phyloP scores from a whole-genome alignment of 2,888 invertebrate genomes.

The Gandaritis pyraliata region DNA sequence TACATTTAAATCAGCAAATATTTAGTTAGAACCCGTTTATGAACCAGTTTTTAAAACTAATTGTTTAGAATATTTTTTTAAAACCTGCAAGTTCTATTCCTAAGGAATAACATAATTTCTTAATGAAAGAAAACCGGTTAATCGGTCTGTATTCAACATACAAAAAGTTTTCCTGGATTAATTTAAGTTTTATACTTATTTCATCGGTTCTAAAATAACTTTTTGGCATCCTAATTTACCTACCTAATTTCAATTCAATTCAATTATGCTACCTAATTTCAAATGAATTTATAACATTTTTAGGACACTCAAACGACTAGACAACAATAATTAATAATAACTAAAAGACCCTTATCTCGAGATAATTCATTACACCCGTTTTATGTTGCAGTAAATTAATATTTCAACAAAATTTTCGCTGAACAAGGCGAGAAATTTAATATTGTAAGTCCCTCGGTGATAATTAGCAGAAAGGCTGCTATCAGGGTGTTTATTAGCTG shows the following conservation, averaged over 20 bases:
- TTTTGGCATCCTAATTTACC: not conserved
- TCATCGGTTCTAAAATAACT: not conserved
- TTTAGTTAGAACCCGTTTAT: too few relatives aligned
- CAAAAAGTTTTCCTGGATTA: too few relatives aligned
- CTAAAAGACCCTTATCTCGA: constrained; percentile 30
- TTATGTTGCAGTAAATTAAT: constrained; percentile 54
- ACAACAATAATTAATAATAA: constrained; percentile 24
- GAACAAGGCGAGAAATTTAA: constrained; percentile 62
- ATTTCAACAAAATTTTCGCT: constrained; percentile 55
- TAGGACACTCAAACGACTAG: not conserved
- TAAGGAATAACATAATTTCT: too few relatives aligned
- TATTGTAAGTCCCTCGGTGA: constrained; percentile 62
- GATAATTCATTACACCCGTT: constrained; percentile 48
- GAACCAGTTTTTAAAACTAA: too few relatives aligned
- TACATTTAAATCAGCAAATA: too few relatives aligned
- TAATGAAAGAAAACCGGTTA: too few relatives aligned
- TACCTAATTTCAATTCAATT: not conserved
- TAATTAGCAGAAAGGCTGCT: constrained; percentile 68
- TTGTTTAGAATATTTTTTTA: too few relatives aligned
- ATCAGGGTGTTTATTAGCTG: constrained; percentile 71
- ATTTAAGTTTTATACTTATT: not conserved
- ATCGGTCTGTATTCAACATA: too few relatives aligned
- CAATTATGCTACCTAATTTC: not conserved
- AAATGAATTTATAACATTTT: not conserved
- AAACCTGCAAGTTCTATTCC: too few relatives aligned